These are phyloP conservation scores for Brachymystax lenok DNA, from an alignment of 2,797 vertebrate species.

Conservation along the genomic window DNA sequence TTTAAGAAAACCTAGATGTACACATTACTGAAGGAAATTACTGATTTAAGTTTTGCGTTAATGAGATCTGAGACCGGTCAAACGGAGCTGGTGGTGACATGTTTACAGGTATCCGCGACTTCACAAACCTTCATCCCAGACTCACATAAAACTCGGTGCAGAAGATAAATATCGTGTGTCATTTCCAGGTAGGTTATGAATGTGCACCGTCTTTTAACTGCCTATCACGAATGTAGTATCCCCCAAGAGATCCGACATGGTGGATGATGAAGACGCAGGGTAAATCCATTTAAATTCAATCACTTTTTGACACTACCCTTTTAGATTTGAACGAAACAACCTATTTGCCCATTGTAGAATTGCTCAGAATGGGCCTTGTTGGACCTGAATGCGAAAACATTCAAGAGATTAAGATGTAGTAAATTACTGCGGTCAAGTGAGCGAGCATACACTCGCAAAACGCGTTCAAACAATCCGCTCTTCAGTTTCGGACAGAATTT, in stretches of 20 bases:
- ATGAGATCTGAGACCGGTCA: background rate
- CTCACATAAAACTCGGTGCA: background rate
- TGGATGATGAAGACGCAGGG: background rate
- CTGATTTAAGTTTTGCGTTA: background rate
- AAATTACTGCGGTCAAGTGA: too few relatives aligned
- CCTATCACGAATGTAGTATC: background rate
- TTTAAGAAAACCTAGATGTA: background rate
- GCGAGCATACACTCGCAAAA: too few relatives aligned
- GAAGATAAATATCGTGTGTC: background rate
- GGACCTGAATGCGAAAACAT: too few relatives aligned
- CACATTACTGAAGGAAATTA: background rate
- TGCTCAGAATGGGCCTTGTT: too few relatives aligned
- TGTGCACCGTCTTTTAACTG: background rate
- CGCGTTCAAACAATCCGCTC: too few relatives aligned
- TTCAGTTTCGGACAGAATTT: too few relatives aligned
- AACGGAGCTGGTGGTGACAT: background rate
- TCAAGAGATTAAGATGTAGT: too few relatives aligned
- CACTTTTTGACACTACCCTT: too few relatives aligned
- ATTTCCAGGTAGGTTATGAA: background rate
- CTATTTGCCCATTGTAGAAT: too few relatives aligned
- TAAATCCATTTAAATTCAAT: too few relatives aligned
- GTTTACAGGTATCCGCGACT: background rate
- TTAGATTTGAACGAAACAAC: too few relatives aligned
- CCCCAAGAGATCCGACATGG: background rate
- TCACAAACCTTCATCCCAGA: background rate